phyloP scores from a whole-genome alignment of 1,140 invertebrate genomes.

The Rhagoletis pomonella region DNA sequence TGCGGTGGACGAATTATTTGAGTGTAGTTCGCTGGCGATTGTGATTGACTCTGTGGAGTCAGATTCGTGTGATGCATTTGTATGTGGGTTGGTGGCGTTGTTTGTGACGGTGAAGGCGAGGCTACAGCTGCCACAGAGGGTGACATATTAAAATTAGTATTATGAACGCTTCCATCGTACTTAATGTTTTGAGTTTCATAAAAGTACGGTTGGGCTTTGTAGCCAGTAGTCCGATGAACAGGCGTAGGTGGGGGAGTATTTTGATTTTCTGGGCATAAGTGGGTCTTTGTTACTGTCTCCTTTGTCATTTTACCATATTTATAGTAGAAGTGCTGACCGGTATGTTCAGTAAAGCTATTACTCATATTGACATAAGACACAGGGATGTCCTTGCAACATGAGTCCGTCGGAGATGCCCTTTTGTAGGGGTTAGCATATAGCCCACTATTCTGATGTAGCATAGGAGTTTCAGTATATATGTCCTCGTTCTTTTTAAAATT shows the following conservation, averaged over 20 bases:
- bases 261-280: conserved; percentile 34
- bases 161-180: conserved; percentile 58
- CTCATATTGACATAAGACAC: conserved; percentile 43
- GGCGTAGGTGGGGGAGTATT: conserved; percentile 56
- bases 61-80: conserved; percentile 55
- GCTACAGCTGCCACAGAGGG: conserved; percentile 66
- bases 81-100: conserved; percentile 50
- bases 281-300: conserved; percentile 49
- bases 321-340: conserved; percentile 62
- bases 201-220: conserved; percentile 16
- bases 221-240: neutral
- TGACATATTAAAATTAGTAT: conserved; percentile 59
- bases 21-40: conserved; percentile 53
- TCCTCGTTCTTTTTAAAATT: conserved; percentile 51
- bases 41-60: neutral
- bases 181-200: conserved; percentile 49
- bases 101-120: conserved; percentile 63
- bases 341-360: conserved; percentile 38
- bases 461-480: neutral
- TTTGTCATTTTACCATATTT: conserved; percentile 67
- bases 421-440: conserved; percentile 69
- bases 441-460: neutral
- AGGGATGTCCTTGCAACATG: conserved; percentile 55
- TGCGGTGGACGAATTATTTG: conserved; percentile 28
- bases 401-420: conserved; percentile 55